phyloP scores from a whole-genome alignment of 2,888 invertebrate genomes.

The Drosophila nigricruria region DNA sequence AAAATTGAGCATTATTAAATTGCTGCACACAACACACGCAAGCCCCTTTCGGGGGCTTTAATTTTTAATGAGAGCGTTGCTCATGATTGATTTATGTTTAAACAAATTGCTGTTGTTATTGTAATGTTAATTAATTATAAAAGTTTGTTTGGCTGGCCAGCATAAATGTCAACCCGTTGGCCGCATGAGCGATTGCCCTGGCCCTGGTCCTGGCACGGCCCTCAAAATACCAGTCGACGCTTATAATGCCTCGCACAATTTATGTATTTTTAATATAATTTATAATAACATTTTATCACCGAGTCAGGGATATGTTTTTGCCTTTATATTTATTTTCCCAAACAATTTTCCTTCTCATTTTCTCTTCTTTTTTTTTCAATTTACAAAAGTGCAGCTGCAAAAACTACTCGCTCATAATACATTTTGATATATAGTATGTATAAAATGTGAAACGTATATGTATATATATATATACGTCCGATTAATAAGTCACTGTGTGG shows the following conservation, averaged over 20 bases:
- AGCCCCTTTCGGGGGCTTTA: conserved; percentile 26
- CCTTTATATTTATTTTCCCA: conserved; percentile 29
- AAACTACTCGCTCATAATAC: conserved; percentile 19
- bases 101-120: conserved; percentile 60
- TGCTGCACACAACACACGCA: conserved; percentile 23
- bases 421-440: not conserved
- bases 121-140: conserved; percentile 77
- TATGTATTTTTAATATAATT: conserved; percentile 70
- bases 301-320: conserved; percentile 47
- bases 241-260: conserved; percentile 50
- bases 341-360: conserved; percentile 15
- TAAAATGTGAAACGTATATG: conserved; percentile 1
- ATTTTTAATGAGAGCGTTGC: conserved; percentile 55
- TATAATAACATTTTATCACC: conserved; percentile 64
- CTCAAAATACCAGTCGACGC: no score
- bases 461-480: conserved; percentile 21
- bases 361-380: conserved; percentile 50
- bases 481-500: conserved; percentile 72
- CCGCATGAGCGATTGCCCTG: conserved; percentile 60
- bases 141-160: conserved; percentile 63
- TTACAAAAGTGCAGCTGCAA: conserved; percentile 63
- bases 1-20: conserved; percentile 31
- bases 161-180: conserved; percentile 66
- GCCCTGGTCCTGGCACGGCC: conserved; percentile 17
- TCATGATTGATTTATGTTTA: conserved; percentile 74